Conservation (phyloP, 2,797 vertebrate genomes). For the Heterohyrax brucei region DNA sequence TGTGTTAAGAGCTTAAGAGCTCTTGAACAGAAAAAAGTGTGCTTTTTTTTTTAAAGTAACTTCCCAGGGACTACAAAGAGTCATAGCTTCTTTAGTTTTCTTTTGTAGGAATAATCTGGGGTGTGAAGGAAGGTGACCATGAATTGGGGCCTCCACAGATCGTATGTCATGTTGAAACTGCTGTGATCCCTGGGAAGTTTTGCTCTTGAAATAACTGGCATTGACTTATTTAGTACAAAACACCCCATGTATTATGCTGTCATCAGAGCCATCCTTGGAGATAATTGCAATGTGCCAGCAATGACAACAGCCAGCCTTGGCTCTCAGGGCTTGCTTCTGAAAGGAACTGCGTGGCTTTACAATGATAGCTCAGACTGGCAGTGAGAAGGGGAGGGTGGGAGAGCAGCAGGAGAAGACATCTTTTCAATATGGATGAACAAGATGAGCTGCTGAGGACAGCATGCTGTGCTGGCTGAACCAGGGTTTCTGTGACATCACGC, state of each 20-base stretch:
- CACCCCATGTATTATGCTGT: constrained; percentile 77
- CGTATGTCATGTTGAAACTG: constrained; percentile 44
- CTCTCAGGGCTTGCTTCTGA: constrained; percentile 76
- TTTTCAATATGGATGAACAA: constrained; percentile 80
- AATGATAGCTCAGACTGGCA: constrained; percentile 68
- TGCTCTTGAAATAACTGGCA: constrained; percentile 43
- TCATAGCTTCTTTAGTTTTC: neutral
- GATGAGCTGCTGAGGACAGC: constrained; percentile 82
- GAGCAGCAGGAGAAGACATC: constrained; percentile 78
- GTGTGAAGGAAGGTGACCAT: neutral
- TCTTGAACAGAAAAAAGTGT: constrained; percentile 20
- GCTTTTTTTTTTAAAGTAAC: neutral
- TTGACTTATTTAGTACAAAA: constrained; percentile 80
- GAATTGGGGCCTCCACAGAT: neutral
- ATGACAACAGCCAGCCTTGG: constrained; percentile 61
- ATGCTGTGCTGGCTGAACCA: constrained; percentile 76
- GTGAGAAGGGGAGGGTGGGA: constrained; percentile 68
- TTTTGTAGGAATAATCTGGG: constrained; percentile 31
- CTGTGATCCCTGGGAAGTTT: constrained; percentile 53
- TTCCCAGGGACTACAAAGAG: neutral
- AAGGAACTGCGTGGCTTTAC: constrained; percentile 78
- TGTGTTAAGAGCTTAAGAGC: constrained; percentile 21
- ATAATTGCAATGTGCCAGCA: constrained; percentile 84
- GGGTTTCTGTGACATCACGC: constrained; percentile 83
- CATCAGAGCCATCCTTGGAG: constrained; percentile 73